Evolutionary conservation across 1,140 invertebrate genomes (phyloP), one percentile per base, ranked within the genome.

Genomic region (Dendrolimus punctatus): DNA sequence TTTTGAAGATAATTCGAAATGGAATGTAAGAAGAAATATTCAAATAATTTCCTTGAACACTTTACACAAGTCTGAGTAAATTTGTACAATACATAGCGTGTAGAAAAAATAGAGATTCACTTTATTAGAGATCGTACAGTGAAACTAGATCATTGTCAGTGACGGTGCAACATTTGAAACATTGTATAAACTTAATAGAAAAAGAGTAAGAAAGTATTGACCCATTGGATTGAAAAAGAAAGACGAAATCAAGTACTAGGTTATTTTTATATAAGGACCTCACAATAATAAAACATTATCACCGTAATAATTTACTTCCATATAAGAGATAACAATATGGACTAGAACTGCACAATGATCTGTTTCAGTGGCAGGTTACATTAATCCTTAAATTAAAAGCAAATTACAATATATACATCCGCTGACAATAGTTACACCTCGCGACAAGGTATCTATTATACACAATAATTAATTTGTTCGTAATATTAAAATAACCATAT

Each of bases 21-120:
- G 49, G 44, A 63, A 65, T 55, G 52, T 50, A 63, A 61, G 71
- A 68, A 62, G 57, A 68, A 66, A 56, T 66, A 74, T 60, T 72
- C 73, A 78, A 74, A 69, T 76, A 76, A 77, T 71, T 64, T 74
- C 76, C 68, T 72, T 80, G 77, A 82, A 85, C 74, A 80, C 76
- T 80, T 83, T 76, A 80, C 69, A 83, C 70, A 76, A 66, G 69
- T 80, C 71, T 79, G 80, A 81, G 73, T 80, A 68, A 76, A 77
- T 83, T 81, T 85, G 78, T 85, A 83, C 78, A 83, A 83, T 83
- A 80, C 76, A 76, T 78, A 83, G 76, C 78, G 73, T 79, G 78
- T 85, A 85, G 82, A 85, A 85, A 85, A 85, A 85, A 85, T 85
- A 85, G 78, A 83, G 80, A 85, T 85, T 85, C 75, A 76, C 49